Evolutionary conservation across 2,888 invertebrate species (phyloP).

Genomic region (Proisotoma minuta): DNA sequence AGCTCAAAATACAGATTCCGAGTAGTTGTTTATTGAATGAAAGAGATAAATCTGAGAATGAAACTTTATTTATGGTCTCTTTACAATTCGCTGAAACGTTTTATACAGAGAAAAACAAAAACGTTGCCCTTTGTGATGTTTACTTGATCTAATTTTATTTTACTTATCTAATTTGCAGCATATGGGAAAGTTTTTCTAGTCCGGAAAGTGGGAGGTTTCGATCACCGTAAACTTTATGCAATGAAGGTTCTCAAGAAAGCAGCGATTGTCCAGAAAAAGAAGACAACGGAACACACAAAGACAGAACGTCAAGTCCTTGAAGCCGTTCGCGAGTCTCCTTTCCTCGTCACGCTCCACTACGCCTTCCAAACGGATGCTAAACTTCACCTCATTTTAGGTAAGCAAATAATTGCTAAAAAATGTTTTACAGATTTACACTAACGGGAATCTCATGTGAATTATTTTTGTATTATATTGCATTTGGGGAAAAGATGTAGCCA

Average conservation of each 20-base stretch:
- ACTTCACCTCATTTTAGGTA: slow-evolving; percentile 92
- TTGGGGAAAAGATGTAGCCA: too few relatives aligned
- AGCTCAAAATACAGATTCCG: too few relatives aligned
- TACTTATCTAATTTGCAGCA: slow-evolving; percentile 57
- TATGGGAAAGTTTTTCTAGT: slow-evolving; percentile 96
- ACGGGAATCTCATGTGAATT: too few relatives aligned
- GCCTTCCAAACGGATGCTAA: slow-evolving; percentile 98
- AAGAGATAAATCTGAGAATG: too few relatives aligned
- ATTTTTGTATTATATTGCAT: too few relatives aligned
- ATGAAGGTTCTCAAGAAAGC: slow-evolving; percentile 98
- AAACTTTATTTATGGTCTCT: too few relatives aligned
- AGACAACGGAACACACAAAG: slow-evolving; percentile 94
- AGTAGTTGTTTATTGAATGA: too few relatives aligned
- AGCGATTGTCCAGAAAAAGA: slow-evolving; percentile 87
- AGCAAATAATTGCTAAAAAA: slow-evolving; percentile 51
- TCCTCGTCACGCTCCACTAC: slow-evolving; percentile 93
- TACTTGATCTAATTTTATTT: background rate
- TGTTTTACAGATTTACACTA: too few relatives aligned
- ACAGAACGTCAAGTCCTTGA: slow-evolving; percentile 95
- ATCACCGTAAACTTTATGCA: slow-evolving; percentile 86
- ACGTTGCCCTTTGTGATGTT: too few relatives aligned
- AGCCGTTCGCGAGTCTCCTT: slow-evolving; percentile 88
- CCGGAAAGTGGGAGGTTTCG: slow-evolving; percentile 75
- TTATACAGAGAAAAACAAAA: too few relatives aligned
- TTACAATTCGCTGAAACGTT: too few relatives aligned